Percentiles rank a stretch among this genome's conserved stretches.
These are phyloP conservation scores for Pitangus sulphuratus DNA, from an alignment of 2,797 vertebrate genomes.

Conservation along the genomic window DNA sequence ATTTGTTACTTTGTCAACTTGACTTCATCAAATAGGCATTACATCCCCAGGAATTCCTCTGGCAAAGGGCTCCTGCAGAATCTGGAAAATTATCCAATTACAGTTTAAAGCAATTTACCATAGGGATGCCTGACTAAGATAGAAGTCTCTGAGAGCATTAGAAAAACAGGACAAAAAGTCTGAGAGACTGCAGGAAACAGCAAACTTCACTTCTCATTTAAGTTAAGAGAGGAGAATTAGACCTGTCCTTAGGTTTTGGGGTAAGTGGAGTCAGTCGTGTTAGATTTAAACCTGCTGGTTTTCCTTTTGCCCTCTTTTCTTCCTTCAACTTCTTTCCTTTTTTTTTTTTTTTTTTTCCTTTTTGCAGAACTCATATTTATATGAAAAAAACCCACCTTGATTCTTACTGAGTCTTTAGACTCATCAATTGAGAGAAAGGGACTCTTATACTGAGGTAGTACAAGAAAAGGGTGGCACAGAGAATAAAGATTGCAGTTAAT, in stretches of 20 bases:
- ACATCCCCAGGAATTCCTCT: background rate
- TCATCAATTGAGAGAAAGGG: background rate
- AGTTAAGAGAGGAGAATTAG: too few species aligned
- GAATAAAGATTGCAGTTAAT: background rate
- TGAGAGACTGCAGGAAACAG: background rate
- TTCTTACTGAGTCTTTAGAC: background rate
- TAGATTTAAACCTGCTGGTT: background rate
- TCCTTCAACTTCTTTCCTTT: background rate
- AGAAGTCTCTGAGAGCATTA: background rate
- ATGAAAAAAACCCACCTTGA: background rate
- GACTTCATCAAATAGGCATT: background rate
- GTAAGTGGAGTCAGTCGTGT: background rate
- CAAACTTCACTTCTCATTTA: background rate
- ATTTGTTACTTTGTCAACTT: background rate
- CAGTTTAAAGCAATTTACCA: background rate
- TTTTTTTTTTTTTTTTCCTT: background rate
- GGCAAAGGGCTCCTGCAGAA: background rate
- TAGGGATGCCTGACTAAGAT: background rate
- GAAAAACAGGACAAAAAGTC: background rate
- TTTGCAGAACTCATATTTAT: background rate
- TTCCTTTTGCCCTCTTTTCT: background rate
- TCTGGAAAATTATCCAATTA: background rate
- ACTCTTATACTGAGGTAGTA: background rate
- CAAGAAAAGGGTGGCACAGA: background rate
- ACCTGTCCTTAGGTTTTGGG: background rate